phyloP scores from a whole-genome alignment of 2,113 vertebrate species.

The Ibidorhyncha struthersii region DNA sequence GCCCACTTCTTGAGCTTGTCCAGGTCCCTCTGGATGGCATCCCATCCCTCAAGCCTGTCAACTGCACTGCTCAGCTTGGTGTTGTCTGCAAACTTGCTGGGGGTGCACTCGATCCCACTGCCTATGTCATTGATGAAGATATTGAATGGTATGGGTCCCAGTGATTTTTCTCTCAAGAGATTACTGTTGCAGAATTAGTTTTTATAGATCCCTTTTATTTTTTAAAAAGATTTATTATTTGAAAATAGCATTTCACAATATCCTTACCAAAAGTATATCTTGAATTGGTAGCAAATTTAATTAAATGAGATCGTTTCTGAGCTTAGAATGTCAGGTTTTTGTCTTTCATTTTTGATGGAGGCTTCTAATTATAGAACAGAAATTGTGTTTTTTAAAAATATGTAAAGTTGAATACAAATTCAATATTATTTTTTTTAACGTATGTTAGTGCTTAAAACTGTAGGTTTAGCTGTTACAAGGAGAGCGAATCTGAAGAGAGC shows the following conservation, averaged over 20 bases:
- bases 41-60: neutral
- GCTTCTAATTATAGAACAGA: neutral
- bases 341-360: neutral
- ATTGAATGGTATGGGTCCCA: neutral
- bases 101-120: neutral
- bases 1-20: neutral
- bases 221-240: neutral
- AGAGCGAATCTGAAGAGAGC: neutral
- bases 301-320: neutral
- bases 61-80: neutral
- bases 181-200: neutral
- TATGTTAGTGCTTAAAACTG: neutral
- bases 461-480: neutral
- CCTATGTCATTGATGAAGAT: neutral
- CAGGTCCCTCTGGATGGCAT: neutral
- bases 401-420: neutral
- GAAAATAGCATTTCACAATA: neutral
- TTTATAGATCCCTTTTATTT: neutral
- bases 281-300: neutral
- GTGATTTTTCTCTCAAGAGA: neutral
- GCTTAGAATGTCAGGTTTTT: neutral
- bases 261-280: neutral
- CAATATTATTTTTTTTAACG: neutral
- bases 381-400: neutral
- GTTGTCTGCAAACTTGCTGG: neutral